Evolutionary conservation across 1,140 invertebrate genomes (phyloP).

Genomic region (Ditylenchus dipsaci): DNA sequence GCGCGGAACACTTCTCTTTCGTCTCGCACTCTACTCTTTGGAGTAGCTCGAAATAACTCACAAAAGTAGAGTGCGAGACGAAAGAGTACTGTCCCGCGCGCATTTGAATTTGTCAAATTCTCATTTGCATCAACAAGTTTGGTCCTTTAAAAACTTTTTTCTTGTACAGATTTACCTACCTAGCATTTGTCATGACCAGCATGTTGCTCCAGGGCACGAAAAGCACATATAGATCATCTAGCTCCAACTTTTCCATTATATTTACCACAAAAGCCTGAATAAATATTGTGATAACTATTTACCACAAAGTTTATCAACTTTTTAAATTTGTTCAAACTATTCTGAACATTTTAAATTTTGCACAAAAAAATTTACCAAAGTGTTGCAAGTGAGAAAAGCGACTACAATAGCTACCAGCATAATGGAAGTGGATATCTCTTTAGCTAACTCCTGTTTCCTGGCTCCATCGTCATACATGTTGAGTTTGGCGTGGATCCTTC

Average conservation of each 20-base stretch:
- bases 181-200: slow-evolving; percentile 40
- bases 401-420: slow-evolving; percentile 53
- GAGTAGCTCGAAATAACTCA: too few relatives aligned
- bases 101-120: too few relatives aligned
- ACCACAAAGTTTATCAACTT: not conserved
- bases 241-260: slow-evolving; percentile 49
- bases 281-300: slow-evolving; percentile 14
- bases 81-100: too few relatives aligned
- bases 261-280: slow-evolving; percentile 54
- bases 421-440: slow-evolving; percentile 50
- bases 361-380: slow-evolving; percentile 47
- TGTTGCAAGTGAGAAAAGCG: slow-evolving; percentile 49
- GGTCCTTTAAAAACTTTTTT: too few relatives aligned
- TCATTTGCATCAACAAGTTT: too few relatives aligned
- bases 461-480: slow-evolving; percentile 45
- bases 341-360: too few relatives aligned
- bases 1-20: too few relatives aligned
- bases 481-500: slow-evolving; percentile 50
- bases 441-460: slow-evolving; percentile 50
- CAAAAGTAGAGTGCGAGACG: too few relatives aligned
- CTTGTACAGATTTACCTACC: not conserved
- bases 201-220: slow-evolving; percentile 53
- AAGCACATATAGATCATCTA: slow-evolving; percentile 39
- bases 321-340: not conserved
- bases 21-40: too few relatives aligned